Percentiles rank a stretch among this genome's conserved stretches.
phyloP scores from a whole-genome alignment of 2,113 vertebrate genomes.

The Psittacara wagleri region DNA sequence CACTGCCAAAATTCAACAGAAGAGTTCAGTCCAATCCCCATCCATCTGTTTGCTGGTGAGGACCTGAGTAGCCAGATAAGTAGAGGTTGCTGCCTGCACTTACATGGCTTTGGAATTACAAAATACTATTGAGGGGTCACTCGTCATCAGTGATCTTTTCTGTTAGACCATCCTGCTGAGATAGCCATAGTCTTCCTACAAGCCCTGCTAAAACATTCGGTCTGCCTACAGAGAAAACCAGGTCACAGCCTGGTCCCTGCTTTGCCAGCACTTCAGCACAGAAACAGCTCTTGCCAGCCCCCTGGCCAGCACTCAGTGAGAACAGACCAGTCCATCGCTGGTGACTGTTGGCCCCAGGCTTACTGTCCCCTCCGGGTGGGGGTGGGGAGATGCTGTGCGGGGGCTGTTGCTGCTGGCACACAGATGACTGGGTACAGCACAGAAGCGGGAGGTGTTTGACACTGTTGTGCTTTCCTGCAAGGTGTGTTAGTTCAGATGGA shows the following conservation, averaged over 20 bases:
- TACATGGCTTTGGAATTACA: neutral
- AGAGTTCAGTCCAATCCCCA: neutral
- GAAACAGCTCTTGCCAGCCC: neutral
- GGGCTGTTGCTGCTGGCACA: rapidly evolving
- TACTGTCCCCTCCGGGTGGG: rapidly evolving
- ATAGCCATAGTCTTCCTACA: neutral
- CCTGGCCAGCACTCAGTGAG: neutral
- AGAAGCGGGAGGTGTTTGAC: neutral
- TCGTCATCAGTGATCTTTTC: neutral
- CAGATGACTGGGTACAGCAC: rapidly evolving
- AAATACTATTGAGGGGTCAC: neutral
- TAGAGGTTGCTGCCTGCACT: neutral
- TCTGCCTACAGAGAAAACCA: neutral
- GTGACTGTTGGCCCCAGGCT: neutral
- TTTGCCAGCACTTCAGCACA: neutral
- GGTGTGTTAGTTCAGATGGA: neutral
- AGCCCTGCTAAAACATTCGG: neutral
- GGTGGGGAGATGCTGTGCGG: no score
- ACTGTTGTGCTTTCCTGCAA: neutral
- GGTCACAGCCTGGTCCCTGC: neutral
- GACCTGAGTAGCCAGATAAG: neutral
- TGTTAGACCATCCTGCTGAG: neutral
- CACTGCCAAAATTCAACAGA: neutral
- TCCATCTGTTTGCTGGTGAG: neutral
- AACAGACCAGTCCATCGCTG: rapidly evolving